Evolutionary conservation across 2,113 vertebrate genomes (phyloP), one percentile per base, ranked within the genome.

Genomic region (Podarcis cretensis): DNA sequence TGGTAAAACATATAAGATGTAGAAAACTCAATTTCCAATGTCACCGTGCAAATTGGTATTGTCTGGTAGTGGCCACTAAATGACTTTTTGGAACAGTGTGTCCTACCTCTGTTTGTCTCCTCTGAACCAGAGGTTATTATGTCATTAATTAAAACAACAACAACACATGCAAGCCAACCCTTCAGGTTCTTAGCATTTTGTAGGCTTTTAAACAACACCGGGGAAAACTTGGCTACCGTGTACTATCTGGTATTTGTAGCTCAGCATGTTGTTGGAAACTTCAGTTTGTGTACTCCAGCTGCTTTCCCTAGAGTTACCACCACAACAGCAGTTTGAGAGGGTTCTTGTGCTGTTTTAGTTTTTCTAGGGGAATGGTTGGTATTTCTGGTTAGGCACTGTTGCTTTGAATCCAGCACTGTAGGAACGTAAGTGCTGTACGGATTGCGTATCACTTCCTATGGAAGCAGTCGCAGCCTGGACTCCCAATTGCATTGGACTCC

Each of bases 181-280:
- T 73, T 71, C 68, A n/a, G 68, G 40, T 73, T 32, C 18, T 71
- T 14, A 27, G 0, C 63, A 21, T 87, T 89, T 77, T 4, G 66
- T 9, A 20, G 0, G 0, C 27, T 0, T 25, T 16, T 0, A 0
- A 1, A 0, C 59, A 69, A 25, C 0, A 7, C 4, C 68, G 71
- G 63, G 77, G 43, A 27, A 86, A 69, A 40, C 69, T 25, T 9
- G 1, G 10, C 79, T 68, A 77, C 57, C 21, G 35, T 6, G 1
- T 2, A 1, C 82, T 59, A 6, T 43, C 59, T 7, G 59, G 77
- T 18, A 63, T 20, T 84, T 48, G 18, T 54, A 30, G 35, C 37
- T 66, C 21, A 82, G 23, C 68, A 21, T 63, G 63, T 25, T 82
- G 21, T 40, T 40, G 35, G 63, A 68, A 66, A 30, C n/a, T 9